These are phyloP conservation scores for Hyperoplus lanceolatus DNA, from an alignment of 2,797 vertebrate genomes.

Conservation along the genomic window DNA sequence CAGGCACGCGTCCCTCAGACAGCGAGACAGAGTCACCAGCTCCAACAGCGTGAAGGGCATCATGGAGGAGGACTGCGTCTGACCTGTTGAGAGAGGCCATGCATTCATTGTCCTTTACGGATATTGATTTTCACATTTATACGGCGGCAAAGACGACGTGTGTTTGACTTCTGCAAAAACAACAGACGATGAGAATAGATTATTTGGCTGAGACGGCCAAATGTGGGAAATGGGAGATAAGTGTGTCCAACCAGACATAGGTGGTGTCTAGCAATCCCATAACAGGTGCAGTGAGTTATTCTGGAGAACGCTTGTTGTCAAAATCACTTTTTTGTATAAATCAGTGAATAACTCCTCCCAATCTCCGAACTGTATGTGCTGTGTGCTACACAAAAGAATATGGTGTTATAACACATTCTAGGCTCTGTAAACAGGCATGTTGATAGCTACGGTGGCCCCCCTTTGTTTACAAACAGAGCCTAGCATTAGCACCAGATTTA, in stretches of 20 bases:
- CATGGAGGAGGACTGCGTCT: slow-evolving; percentile 93
- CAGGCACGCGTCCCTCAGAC: slow-evolving; percentile 95
- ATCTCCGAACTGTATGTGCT: too few species aligned
- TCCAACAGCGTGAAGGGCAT: slow-evolving; percentile 97
- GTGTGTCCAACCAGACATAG: background rate
- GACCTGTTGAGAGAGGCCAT: slow-evolving; percentile 69
- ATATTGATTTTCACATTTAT: slow-evolving; percentile 64
- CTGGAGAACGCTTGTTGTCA: too few species aligned
- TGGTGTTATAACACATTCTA: too few species aligned
- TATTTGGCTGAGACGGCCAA: background rate
- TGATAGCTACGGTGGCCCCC: too few species aligned
- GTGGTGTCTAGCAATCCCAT: background rate
- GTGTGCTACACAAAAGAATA: too few species aligned
- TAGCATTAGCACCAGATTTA: too few species aligned
- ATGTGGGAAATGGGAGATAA: slow-evolving; percentile 1
- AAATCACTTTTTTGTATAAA: too few species aligned
- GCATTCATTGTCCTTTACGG: slow-evolving; percentile 43
- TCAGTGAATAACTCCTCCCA: too few species aligned
- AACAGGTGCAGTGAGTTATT: background rate
- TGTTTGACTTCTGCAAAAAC: slow-evolving; percentile 27
- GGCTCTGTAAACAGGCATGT: too few species aligned
- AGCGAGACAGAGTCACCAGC: slow-evolving; percentile 93
- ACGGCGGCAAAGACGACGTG: slow-evolving; percentile 4
- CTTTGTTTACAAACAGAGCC: too few species aligned
- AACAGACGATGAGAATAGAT: slow-evolving; percentile 3